These are phyloP conservation scores for Martes martes DNA, from an alignment of 2,113 vertebrate genomes.

Conservation along the genomic window DNA sequence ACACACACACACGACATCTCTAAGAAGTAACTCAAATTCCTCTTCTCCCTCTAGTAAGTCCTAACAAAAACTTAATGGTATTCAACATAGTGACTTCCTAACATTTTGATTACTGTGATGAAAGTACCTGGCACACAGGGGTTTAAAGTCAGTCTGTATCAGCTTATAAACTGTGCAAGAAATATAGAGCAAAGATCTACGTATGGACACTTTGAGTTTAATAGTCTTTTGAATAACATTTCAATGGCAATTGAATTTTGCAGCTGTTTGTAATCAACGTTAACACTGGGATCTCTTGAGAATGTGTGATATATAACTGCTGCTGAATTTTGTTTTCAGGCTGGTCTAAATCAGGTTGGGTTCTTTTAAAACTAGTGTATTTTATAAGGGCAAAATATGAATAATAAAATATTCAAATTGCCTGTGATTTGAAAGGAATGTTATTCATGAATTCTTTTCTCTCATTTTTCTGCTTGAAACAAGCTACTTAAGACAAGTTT, in stretches of 20 bases:
- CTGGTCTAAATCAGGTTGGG: constrained; percentile 43
- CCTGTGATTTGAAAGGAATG: not conserved
- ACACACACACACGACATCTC: not conserved
- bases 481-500: not conserved
- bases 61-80: constrained; percentile 53
- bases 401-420: constrained; percentile 37
- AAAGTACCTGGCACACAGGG: constrained; percentile 57
- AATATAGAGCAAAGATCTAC: not conserved
- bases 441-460: not conserved
- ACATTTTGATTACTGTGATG: constrained; percentile 56
- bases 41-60: not conserved
- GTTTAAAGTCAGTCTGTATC: constrained; percentile 69
- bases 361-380: constrained; percentile 54
- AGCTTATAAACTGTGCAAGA: not conserved
- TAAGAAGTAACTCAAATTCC: constrained; percentile 31
- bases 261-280: constrained; percentile 69
- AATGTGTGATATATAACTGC: constrained; percentile 48
- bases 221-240: constrained; percentile 58
- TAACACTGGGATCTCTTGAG: constrained; percentile 42
- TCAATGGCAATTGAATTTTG: constrained; percentile 62
- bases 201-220: constrained; percentile 27
- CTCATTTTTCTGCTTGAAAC: constrained; percentile 14
- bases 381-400: constrained; percentile 43
- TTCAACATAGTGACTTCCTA: constrained; percentile 49
- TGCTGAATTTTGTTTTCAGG: constrained; percentile 39